Base-by-base conservation (phyloP, 2,797 vertebrate species). In the Glossophaga mutica region DNA sequence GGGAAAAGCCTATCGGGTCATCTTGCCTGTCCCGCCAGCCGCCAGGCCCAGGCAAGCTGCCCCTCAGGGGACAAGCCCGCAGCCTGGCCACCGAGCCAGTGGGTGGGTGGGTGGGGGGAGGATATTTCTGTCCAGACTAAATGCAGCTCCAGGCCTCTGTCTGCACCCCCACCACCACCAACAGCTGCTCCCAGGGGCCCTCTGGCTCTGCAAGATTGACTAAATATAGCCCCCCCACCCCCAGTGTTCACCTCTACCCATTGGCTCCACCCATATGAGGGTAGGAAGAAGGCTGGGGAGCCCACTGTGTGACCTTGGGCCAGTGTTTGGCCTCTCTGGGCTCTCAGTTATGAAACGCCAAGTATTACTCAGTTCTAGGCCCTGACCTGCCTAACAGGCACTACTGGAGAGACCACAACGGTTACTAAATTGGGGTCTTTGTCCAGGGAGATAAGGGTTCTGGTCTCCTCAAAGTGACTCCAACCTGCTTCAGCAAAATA, bases 1-100 rank as follows among this genome's bases (percentile, higher is more conserved):
- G 97, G 97, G 95, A 97, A 96, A 98, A 97, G 97, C 96, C 97
- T 97, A 98, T 98, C 97, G 76, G 97, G 97, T 98, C 97, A 98
- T 97, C 97, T 97, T 96, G 97, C 96, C 79, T 97, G 97, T 97
- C 97, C 97, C 55, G 92, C 62, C 57, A 70, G 97, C 96, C 86
- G 97, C 97, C 97, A 97, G 97, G 96, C 96, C 96, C 97, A 97
- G 96, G 97, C 97, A 98, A 95, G 94, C 96, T 97, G 96, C 95
- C 97, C 96, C 97, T 97, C 97, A 91, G 96, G 97, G 97, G 96
- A 96, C 94, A 95, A 94, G 91, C 95, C 97, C 46, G 48, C 76
- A 97, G 96, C 97, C 94, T 92, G 97, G 94, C 93, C 48, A 78
- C 87, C 83, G 67, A 97, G 95, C 73, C 94, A 93, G 94, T 95